Base-by-base conservation (phyloP, 1,140 invertebrate genomes). In the Cotesia glomerata region DNA sequence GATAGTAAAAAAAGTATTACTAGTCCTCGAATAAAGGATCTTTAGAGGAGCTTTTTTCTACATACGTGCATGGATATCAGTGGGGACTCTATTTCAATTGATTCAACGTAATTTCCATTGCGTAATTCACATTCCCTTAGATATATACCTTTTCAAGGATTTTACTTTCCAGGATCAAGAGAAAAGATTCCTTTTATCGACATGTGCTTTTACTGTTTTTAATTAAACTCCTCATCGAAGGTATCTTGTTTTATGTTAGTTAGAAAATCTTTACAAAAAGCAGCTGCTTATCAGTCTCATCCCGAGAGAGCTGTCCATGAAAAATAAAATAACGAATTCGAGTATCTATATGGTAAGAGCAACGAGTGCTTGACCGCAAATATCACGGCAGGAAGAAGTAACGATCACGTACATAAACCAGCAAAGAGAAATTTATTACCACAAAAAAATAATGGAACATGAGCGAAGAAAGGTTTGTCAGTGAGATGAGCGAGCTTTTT, bases 81-180 rank as follows among this genome's bases (percentile, higher is more conserved):
- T 61, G 26, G 51, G 58, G 51, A 54, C 45, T 26, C 26, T 67
- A 58, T 58, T 39, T 66, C 81, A 80, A 86, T 82, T 82, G 83
- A 85, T 85, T 79, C 81, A 79, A 73, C 81, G 79, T 84, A 83
- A 85, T 85, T 84, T 39, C 79, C 83, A 83, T 83, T 72, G 76
- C 79, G 76, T 81, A 82, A 82, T 84, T 84, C 80, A 80, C 80
- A 84, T 81, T 79, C 79, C 79, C 77, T 16, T 45, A 63, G n/a
- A 34, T 16, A 18, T 69, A 64, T 49, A 58, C 56, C 45, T 56
- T 63, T 74, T 76, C 51, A 26, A 51, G 11, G 4, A 36, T 35
- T 62, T 36, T 62, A 13, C 32, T 16, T 26, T 61, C 26, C n/a
- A 9, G 5, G 8, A 11, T 45, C 39, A 2, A 45, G 11, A 45